phyloP scores from a whole-genome alignment of 2,797 vertebrate species.

The Pipistrellus kuhlii region DNA sequence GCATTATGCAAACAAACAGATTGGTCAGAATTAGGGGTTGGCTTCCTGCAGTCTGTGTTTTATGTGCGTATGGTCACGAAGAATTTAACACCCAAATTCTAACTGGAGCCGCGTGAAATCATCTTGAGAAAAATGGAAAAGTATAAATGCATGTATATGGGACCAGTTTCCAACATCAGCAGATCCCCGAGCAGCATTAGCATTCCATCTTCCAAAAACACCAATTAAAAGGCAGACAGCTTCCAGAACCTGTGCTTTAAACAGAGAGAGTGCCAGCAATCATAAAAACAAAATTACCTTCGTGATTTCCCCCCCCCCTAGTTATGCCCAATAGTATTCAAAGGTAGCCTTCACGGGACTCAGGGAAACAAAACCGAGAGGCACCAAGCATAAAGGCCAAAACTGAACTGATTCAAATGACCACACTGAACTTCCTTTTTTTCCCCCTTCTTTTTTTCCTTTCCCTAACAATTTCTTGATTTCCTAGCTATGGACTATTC shows the following conservation, averaged over 20 bases:
- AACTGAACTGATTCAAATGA: constrained; percentile 49
- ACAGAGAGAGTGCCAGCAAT: background rate
- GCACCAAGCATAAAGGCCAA: constrained; percentile 25
- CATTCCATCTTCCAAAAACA: constrained; percentile 24
- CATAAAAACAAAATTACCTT: constrained; percentile 25
- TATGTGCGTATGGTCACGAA: background rate
- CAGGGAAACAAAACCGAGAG: background rate
- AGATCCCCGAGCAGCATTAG: background rate
- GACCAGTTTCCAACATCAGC: background rate
- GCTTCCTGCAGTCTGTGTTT: background rate
- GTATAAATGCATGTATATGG: background rate
- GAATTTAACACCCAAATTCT: constrained; percentile 24
- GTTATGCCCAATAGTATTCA: constrained; percentile 15
- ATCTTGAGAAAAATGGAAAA: constrained; percentile 39
- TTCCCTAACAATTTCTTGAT: constrained; percentile 28
- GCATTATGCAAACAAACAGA: background rate
- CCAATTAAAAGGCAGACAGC: constrained; percentile 8
- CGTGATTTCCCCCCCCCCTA: background rate
- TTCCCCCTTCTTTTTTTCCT: background rate
- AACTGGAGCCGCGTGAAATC: constrained; percentile 24
- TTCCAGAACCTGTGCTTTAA: background rate
- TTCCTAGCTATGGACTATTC: constrained; percentile 30
- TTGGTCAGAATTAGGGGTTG: background rate
- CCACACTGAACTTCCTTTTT: background rate
- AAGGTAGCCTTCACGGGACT: background rate